These are phyloP conservation scores for Parapsyche elsis DNA, from an alignment of 1,140 invertebrate species.

Conservation along the genomic window DNA sequence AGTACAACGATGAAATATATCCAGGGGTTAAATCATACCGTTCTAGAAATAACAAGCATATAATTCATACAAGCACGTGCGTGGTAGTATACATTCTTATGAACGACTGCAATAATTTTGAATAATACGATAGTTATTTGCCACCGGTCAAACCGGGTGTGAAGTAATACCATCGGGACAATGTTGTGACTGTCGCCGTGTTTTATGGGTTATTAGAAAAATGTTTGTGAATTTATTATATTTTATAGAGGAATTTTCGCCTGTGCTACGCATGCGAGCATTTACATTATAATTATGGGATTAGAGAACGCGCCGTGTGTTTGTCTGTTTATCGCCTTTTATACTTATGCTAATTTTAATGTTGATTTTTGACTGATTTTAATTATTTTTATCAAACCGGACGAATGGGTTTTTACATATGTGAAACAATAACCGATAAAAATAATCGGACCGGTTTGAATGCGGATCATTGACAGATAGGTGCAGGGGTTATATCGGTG, in stretches of 20 bases:
- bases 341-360: neutral
- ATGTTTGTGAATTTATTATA: neutral
- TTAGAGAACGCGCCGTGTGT: neutral
- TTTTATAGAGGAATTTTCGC: too few species aligned
- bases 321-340: too few species aligned
- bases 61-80: neutral
- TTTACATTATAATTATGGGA: slow-evolving; percentile 4
- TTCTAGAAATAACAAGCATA: too few species aligned
- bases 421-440: neutral
- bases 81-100: neutral
- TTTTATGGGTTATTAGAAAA: slow-evolving; percentile 1
- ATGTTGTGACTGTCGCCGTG: neutral
- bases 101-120: slow-evolving; percentile 24
- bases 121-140: slow-evolving; percentile 33
- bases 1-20: too few species aligned
- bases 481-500: too few species aligned
- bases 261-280: neutral
- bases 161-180: neutral
- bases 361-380: neutral
- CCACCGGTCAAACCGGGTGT: slow-evolving; percentile 4
- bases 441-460: neutral
- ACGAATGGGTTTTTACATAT: neutral
- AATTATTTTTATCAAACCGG: neutral
- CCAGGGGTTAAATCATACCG: too few species aligned
- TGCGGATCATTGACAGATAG: neutral